phyloP scores from a whole-genome alignment of 2,797 vertebrate species.

The Hippocampus kuda region DNA sequence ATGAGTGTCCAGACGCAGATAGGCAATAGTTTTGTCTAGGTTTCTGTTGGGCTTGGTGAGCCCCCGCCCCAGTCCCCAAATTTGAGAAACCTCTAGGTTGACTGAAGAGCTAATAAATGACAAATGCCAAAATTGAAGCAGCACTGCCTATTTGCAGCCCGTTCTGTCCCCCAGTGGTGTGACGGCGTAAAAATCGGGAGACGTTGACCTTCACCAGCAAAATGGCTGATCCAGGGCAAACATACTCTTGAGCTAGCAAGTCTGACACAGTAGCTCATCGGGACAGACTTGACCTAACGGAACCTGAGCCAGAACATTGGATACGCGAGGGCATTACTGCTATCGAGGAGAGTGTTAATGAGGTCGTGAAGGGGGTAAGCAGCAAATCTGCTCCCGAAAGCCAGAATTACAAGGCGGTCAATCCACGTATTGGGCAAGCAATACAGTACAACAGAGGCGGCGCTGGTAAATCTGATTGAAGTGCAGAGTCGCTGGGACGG shows the following conservation, averaged over 20 bases:
- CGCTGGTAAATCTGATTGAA: slow-evolving; percentile 43
- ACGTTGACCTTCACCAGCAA: not conserved
- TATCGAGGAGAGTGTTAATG: slow-evolving; percentile 4
- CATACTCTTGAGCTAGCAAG: not conserved
- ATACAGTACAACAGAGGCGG: slow-evolving; percentile 14
- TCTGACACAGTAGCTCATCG: not conserved
- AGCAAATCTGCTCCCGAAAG: slow-evolving; percentile 7
- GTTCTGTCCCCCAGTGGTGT: not conserved
- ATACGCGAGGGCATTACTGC: not conserved
- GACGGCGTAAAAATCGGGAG: too few species aligned
- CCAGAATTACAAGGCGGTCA: slow-evolving; percentile 22
- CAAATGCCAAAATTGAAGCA: not conserved
- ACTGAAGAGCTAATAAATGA: not conserved
- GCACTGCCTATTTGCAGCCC: not conserved
- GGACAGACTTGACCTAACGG: not conserved
- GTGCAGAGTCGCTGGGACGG: not conserved
- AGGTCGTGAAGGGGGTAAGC: slow-evolving; percentile 13
- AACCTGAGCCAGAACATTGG: slow-evolving; percentile 3
- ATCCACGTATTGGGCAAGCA: slow-evolving; percentile 22
- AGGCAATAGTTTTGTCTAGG: slow-evolving; percentile 8
- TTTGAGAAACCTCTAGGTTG: not conserved
- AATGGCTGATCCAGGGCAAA: not conserved
- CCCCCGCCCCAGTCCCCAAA: not conserved
- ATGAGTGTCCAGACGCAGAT: slow-evolving; percentile 45
- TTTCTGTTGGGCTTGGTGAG: not conserved